Conservation (phyloP, 2,113 vertebrate genomes). For the Prunella fulvescens region DNA sequence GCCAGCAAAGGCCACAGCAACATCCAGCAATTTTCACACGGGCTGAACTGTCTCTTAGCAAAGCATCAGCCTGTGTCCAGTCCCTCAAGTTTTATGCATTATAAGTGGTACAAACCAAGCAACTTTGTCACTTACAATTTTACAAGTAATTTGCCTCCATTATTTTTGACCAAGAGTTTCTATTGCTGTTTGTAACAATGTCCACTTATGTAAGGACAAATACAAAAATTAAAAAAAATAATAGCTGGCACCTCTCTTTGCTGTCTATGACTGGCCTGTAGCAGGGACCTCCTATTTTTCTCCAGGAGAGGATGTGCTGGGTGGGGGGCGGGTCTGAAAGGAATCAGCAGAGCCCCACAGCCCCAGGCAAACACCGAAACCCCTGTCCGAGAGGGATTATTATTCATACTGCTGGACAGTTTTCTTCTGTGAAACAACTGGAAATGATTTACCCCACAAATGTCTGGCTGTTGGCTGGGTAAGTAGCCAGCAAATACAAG, state of each 20-base stretch:
- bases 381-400: not conserved
- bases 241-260: not conserved
- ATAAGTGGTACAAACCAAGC: not conserved
- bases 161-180: not conserved
- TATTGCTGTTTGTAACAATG: not conserved
- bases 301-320: not conserved
- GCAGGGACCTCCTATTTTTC: not conserved
- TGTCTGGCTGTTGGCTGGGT: conserved; percentile 59
- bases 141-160: not conserved
- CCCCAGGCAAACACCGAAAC: not conserved
- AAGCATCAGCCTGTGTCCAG: not conserved
- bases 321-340: not conserved
- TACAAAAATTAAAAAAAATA: not conserved
- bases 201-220: not conserved
- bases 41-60: not conserved
- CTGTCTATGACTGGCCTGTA: not conserved
- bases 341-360: not conserved
- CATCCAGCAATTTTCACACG: not conserved
- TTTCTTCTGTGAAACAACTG: conserved; percentile 64
- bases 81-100: not conserved
- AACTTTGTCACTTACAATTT: not conserved
- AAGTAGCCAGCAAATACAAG: conserved; percentile 58
- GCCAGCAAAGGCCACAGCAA: not conserved
- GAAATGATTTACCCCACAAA: conserved; percentile 66
- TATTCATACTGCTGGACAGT: conserved; percentile 32